These are phyloP conservation scores for Plutella xylostella DNA, from an alignment of 2,888 invertebrate genomes.

Conservation along the genomic window DNA sequence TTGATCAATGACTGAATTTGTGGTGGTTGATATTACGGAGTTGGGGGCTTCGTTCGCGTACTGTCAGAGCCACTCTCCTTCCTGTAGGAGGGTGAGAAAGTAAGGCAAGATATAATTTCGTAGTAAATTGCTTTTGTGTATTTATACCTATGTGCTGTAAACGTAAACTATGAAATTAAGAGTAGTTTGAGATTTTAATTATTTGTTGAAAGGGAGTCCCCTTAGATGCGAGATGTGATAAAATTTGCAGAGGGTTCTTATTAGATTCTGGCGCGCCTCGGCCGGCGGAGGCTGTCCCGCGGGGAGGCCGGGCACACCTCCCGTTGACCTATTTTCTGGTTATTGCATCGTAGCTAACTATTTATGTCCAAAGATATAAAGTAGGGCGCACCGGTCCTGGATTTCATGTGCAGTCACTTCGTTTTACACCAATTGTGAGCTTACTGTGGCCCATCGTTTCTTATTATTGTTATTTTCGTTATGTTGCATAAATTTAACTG, in stretches of 20 bases:
- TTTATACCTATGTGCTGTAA: constrained; percentile 26
- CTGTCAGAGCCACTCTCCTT: constrained; percentile 38
- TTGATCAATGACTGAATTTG: constrained; percentile 55
- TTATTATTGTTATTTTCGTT: too few relatives aligned
- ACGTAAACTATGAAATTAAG: too few relatives aligned
- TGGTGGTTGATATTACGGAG: constrained; percentile 45
- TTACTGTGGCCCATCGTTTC: too few relatives aligned
- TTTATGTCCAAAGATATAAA: constrained; percentile 58
- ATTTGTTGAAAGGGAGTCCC: constrained; percentile 13
- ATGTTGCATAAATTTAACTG: too few relatives aligned
- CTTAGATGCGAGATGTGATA: constrained; percentile 23
- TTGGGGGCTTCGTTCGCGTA: constrained; percentile 42
- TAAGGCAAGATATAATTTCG: constrained; percentile 36
- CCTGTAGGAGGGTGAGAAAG: constrained; percentile 39
- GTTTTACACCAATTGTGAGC: background rate
- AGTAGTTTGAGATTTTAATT: constrained; percentile 24
- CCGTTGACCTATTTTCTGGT: constrained; percentile 67
- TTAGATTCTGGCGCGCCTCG: constrained; percentile 40
- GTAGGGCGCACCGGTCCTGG: constrained; percentile 50
- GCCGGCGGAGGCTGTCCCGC: constrained; percentile 40
- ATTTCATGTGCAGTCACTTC: constrained; percentile 35
- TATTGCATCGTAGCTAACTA: constrained; percentile 64
- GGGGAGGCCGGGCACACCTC: constrained; percentile 60
- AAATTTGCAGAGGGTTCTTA: constrained; percentile 38
- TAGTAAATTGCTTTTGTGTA: constrained; percentile 20